phyloP scores from a whole-genome alignment of 2,797 vertebrate species.

The Ctenopoma kingsleyae region DNA sequence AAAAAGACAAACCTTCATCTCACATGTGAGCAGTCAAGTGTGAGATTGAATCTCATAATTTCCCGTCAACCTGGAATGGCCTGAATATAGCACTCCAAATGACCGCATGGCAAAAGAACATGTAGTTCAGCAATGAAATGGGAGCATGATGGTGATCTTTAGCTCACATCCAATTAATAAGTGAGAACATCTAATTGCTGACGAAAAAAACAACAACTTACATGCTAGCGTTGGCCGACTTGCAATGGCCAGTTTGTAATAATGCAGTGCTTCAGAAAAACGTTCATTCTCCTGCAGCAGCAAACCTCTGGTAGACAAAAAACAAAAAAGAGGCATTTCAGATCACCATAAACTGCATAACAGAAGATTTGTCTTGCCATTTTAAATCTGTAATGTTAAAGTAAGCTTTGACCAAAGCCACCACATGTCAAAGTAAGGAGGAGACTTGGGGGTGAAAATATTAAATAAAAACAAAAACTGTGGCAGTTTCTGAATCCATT shows the following conservation, averaged over 20 bases:
- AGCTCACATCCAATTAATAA: constrained; percentile 17
- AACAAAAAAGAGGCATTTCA: constrained; percentile 20
- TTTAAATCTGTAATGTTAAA: constrained; percentile 11
- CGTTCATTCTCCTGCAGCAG: constrained; percentile 95
- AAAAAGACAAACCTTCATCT: constrained; percentile 39
- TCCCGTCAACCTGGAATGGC: constrained; percentile 31
- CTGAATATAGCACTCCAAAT: constrained; percentile 18
- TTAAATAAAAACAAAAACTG: constrained; percentile 27
- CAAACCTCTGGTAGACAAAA: constrained; percentile 87
- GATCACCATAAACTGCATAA: neutral
- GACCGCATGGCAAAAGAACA: constrained; percentile 9
- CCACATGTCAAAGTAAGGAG: constrained; percentile 16
- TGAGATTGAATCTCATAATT: constrained; percentile 59
- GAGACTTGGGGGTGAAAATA: constrained; percentile 12
- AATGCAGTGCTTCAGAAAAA: constrained; percentile 93
- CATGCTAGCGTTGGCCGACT: constrained; percentile 98
- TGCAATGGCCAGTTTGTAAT: constrained; percentile 96
- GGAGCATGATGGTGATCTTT: constrained; percentile 2
- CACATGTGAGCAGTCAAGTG: constrained; percentile 36
- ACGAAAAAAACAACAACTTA: constrained; percentile 81
- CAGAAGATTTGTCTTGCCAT: constrained; percentile 5
- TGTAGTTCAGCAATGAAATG: constrained; percentile 32
- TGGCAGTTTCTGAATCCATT: neutral
- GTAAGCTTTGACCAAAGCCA: constrained; percentile 15
- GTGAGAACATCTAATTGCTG: constrained; percentile 9